These are phyloP conservation scores for Melanotaenia maccullochi DNA, from an alignment of 2,797 vertebrate genomes.

Conservation along the genomic window DNA sequence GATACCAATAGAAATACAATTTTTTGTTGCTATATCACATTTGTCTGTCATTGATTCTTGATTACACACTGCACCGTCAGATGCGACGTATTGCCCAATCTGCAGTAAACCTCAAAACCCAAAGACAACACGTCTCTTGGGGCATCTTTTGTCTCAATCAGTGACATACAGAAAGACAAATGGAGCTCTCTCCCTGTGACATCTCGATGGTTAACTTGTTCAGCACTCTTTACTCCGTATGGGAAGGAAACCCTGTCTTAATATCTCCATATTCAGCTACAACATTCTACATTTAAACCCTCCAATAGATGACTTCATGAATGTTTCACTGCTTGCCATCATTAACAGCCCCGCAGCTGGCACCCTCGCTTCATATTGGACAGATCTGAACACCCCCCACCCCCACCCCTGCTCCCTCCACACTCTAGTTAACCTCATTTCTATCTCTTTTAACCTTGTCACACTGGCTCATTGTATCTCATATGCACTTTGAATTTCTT, in stretches of 20 bases:
- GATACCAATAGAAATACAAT: too few species aligned
- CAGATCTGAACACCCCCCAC: conserved; percentile 5
- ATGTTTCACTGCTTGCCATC: conserved; percentile 39
- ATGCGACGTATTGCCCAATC: too few species aligned
- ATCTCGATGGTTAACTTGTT: background rate
- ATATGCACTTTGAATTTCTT: conserved; percentile 10
- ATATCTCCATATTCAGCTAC: conserved; percentile 9
- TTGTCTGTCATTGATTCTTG: too few species aligned
- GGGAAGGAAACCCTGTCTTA: background rate
- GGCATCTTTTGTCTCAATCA: background rate
- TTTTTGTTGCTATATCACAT: too few species aligned
- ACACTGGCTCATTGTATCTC: conserved; percentile 10
- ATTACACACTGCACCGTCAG: too few species aligned
- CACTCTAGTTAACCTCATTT: conserved; percentile 38
- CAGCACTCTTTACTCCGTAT: background rate
- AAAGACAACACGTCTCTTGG: too few species aligned
- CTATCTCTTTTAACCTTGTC: conserved; percentile 45
- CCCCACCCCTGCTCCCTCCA: background rate
- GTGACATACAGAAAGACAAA: background rate
- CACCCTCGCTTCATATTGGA: conserved; percentile 25
- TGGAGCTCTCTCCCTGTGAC: background rate
- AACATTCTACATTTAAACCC: conserved; percentile 32
- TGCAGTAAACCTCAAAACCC: too few species aligned
- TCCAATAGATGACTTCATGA: conserved; percentile 38
- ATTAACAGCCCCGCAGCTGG: conserved; percentile 19